Conservation (phyloP, 2,113 vertebrate genomes). For the Hirundichthys speculiger region DNA sequence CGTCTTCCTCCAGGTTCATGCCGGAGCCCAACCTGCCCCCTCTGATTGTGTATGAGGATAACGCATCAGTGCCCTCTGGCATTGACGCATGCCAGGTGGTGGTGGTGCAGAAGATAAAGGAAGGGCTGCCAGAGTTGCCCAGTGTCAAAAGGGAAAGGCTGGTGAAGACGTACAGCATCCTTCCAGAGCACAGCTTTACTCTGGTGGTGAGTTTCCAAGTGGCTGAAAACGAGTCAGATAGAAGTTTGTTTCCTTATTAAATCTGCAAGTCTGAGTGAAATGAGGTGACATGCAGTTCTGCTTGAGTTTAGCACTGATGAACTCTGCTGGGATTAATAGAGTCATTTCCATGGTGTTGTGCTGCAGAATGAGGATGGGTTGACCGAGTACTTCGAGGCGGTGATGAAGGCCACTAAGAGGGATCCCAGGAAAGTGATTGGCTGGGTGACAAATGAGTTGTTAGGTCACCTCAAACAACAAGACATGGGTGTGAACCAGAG, state of each 20-base stretch:
- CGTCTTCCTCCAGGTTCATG: slow-evolving; percentile 87
- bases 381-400: slow-evolving; percentile 89
- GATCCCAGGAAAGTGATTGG: slow-evolving; percentile 91
- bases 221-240: neutral
- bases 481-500: slow-evolving; percentile 87
- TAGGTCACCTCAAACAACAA: slow-evolving; percentile 87
- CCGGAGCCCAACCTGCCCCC: slow-evolving; percentile 99
- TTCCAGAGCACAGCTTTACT: slow-evolving; percentile 90
- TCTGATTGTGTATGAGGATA: slow-evolving; percentile 86
- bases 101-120: slow-evolving; percentile 85
- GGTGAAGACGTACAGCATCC: slow-evolving; percentile 85
- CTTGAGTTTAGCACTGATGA: slow-evolving; percentile 1
- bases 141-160: slow-evolving; percentile 85
- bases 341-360: neutral
- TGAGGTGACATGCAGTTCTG: neutral
- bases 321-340: neutral
- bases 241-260: neutral
- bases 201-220: slow-evolving; percentile 85
- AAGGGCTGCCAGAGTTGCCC: slow-evolving; percentile 90
- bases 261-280: neutral
- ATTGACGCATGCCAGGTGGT: slow-evolving; percentile 82
- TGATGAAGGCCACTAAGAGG: slow-evolving; percentile 84
- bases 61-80: slow-evolving; percentile 82
- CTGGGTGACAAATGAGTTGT: slow-evolving; percentile 90
- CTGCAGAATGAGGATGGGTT: slow-evolving; percentile 92